These are phyloP conservation scores for Lindbergichthys nudifrons DNA, from an alignment of 2,797 vertebrate genomes.

Conservation along the genomic window DNA sequence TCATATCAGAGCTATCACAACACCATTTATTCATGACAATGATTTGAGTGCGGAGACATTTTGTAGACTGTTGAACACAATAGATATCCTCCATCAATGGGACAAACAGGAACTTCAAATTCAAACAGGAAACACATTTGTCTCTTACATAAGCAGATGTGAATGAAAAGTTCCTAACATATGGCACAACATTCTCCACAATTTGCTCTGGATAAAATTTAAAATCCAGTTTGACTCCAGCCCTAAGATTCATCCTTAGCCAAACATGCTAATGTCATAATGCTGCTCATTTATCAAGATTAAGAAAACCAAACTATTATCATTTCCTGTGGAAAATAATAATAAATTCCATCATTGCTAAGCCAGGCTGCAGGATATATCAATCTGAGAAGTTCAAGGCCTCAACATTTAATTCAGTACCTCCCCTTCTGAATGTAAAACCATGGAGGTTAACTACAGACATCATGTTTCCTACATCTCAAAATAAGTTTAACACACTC, in stretches of 20 bases:
- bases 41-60: neutral
- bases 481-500: conserved; percentile 53
- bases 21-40: conserved; percentile 1
- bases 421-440: conserved; percentile 30
- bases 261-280: neutral
- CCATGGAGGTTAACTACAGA: conserved; percentile 31
- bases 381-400: neutral
- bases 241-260: neutral
- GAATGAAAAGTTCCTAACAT: conserved; percentile 20
- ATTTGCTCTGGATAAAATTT: conserved; percentile 1
- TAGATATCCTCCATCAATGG: conserved; percentile 10
- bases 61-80: conserved; percentile 18
- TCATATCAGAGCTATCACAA: conserved; percentile 8
- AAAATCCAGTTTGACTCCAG: neutral
- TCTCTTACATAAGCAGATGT: conserved; percentile 33
- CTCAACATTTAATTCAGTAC: neutral
- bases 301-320: neutral
- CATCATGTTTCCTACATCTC: conserved; percentile 41
- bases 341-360: neutral
- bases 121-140: conserved; percentile 56
- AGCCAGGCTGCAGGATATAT: neutral
- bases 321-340: conserved; percentile 10
- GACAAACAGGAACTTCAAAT: conserved; percentile 48
- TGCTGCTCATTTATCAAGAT: neutral
- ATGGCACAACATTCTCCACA: neutral